Evolutionary conservation across 2,797 vertebrate genomes (phyloP), one percentile per base, ranked within the genome.

Genomic region (Toxotes lorentzi): DNA sequence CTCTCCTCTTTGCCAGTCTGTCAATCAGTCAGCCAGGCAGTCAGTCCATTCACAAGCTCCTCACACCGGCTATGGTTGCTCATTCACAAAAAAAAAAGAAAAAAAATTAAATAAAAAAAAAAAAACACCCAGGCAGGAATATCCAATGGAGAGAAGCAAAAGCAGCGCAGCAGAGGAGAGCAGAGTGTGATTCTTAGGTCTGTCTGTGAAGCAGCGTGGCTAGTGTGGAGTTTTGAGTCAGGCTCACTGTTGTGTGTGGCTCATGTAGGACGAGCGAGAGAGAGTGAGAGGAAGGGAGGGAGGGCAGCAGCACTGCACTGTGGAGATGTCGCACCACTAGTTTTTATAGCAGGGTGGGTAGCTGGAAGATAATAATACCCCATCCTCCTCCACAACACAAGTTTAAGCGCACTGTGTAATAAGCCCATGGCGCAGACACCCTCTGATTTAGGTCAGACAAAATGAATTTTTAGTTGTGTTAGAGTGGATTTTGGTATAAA

Each of bases 291-390:
- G 90, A 91, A 93, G 91, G 92, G 92, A 92, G 93, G 92, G 93
- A 90, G 91, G 90, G 91, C 90, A 89, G 90, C 92, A 94, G 92
- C 92, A 94, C 93, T 94, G 94, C 93, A 89, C 94, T 95, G 95
- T 92, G 89, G 94, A 95, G 95, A 95, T 95, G 95, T 95, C 94
- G 94, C 94, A 94, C 94, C 93, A 93, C 95, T 95, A 95, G 95
- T 95, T 96, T 95, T 95, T 95, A 95, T 95, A 95, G 95, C 95
- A 89, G 94, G 96, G 96, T 96, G 95, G 95, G 95, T 94, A 96
- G 96, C 96, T 92, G 89, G 89, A 94, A 95, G 95, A 96, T 96
- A 96, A 96, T 96, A 96, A 96, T 95, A 95, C 96, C 95, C 94
- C 95, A 95, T 95, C 95, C 96, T 96, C 96, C 94, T 96, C 96